Base-by-base conservation (phyloP, 2,888 invertebrate genomes). In the Cerceris rybyensis region DNA sequence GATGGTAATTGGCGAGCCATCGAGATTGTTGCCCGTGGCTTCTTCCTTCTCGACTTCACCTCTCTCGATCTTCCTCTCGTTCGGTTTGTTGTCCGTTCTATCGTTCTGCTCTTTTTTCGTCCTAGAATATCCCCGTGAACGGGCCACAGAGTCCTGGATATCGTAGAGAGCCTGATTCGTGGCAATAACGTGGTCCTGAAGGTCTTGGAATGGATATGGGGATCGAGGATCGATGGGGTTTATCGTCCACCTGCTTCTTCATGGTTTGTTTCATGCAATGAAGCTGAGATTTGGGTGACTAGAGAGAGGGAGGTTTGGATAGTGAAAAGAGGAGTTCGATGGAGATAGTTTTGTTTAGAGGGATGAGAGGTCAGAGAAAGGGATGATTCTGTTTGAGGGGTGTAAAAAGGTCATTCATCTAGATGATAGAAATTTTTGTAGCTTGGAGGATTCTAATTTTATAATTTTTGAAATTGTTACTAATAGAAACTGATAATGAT, bases 1-100 rank as follows among this genome's bases (percentile, higher is more conserved):
- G 90, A 87, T 88, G 85, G 89, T 91, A 91, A 91, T 91, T 91
- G 91, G 87, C 88, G 86, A 86, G 85, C 88, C 88, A 90, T 90
- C 89, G 88, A 88, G 88, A 90, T 90, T 90, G 90, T 90, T 90
- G 88, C 90, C 88, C 85, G 84, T 87, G 82, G 88, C 86, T 82
- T 72, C 78, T 81, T 78, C 60, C 61, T 41, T 49, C 61, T 67
- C 58, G 54, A 50, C 58, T 70, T 70, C 50, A 6, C 16, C 14
- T 28, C 68, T 42, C 69, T 70, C 66, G 7, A 28, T 57, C 55
- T 11, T 46, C 43, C 16, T 16, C 67, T 17, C 54, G 14, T 9
- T n/a, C 11, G 0, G 8, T 49, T 14, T 57, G 8, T 50, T 54
- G 60, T 54, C 39, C 52, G 39, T 42, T 54, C 54, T 16, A 55